These are phyloP conservation scores for Bursaphelenchus okinawaensis DNA, from an alignment of 2,888 invertebrate genomes.

Conservation along the genomic window DNA sequence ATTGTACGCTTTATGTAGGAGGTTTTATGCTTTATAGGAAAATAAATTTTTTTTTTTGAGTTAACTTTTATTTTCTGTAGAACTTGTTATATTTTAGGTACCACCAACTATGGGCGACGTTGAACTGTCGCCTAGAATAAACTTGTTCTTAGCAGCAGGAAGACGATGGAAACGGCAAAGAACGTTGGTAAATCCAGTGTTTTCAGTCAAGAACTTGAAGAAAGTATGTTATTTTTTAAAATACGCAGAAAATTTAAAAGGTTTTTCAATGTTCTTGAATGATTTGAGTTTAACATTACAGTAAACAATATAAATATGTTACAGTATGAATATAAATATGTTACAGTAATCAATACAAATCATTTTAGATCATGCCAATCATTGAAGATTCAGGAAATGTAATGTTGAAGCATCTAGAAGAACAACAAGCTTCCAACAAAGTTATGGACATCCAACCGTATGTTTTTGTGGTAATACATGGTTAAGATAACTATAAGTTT, in stretches of 20 bases:
- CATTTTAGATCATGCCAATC: constrained; percentile 58
- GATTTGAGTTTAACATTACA: not conserved
- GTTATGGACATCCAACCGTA: constrained; percentile 59
- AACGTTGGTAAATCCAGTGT: constrained; percentile 61
- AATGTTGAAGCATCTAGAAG: constrained; percentile 58
- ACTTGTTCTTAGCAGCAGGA: constrained; percentile 59
- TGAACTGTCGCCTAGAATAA: constrained; percentile 39
- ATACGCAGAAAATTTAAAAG: not conserved
- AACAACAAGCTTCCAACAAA: constrained; percentile 44
- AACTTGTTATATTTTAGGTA: not conserved
- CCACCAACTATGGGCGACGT: constrained; percentile 26
- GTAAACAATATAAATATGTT: not conserved
- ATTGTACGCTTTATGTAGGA: too few relatives aligned
- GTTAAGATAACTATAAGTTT: too few relatives aligned
- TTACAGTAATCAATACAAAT: not conserved
- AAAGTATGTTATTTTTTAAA: constrained; percentile 53
- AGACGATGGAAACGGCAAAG: constrained; percentile 63
- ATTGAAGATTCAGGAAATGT: constrained; percentile 59
- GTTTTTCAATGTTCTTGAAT: too few relatives aligned
- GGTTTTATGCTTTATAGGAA: not conserved
- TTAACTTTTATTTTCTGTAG: not conserved
- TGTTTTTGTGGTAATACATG: too few relatives aligned
- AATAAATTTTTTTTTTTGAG: not conserved
- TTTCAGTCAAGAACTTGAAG: constrained; percentile 62
- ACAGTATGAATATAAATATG: too few relatives aligned